phyloP scores from a whole-genome alignment of 2,113 vertebrate species.

The Caranx melampygus region DNA sequence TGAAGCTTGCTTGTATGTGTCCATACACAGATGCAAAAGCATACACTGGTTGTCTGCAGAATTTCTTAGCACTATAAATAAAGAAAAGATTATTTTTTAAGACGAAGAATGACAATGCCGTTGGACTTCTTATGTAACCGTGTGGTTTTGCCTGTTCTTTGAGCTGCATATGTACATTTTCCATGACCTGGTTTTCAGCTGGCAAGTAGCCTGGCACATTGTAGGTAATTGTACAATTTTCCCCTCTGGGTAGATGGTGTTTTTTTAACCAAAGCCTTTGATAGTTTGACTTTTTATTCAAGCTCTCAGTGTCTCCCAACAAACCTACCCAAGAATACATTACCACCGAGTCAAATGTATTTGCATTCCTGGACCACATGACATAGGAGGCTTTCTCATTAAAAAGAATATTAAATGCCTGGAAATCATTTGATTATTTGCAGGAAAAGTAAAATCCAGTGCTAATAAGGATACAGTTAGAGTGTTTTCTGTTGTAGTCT shows the following conservation, averaged over 20 bases:
- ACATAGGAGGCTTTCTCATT: constrained; percentile 41
- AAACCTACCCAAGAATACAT: constrained; percentile 42
- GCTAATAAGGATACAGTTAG: constrained; percentile 13
- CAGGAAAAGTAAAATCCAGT: constrained; percentile 35
- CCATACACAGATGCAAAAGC: constrained; percentile 24
- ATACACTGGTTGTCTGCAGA: constrained; percentile 13
- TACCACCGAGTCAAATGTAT: constrained; percentile 39
- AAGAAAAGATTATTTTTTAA: constrained; percentile 21
- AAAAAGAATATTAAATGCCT: constrained; percentile 27
- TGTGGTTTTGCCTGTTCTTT: constrained; percentile 55
- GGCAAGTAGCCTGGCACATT: constrained; percentile 55
- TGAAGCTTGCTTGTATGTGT: constrained; percentile 12
- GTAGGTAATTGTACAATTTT: constrained; percentile 57
- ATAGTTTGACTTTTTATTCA: constrained; percentile 52
- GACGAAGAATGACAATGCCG: constrained; percentile 50
- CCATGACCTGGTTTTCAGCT: constrained; percentile 67
- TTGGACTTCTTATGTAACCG: constrained; percentile 45
- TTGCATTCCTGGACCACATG: constrained; percentile 20
- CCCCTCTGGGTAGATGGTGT: constrained; percentile 42
- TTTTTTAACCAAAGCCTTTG: constrained; percentile 58
- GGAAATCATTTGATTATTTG: constrained; percentile 41
- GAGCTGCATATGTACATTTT: constrained; percentile 59
- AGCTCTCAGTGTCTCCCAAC: constrained; percentile 52
- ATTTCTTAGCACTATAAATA: constrained; percentile 24
- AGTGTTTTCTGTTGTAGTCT: not conserved